phyloP scores from a whole-genome alignment of 2,888 invertebrate species.

The Tortricodes alternella region DNA sequence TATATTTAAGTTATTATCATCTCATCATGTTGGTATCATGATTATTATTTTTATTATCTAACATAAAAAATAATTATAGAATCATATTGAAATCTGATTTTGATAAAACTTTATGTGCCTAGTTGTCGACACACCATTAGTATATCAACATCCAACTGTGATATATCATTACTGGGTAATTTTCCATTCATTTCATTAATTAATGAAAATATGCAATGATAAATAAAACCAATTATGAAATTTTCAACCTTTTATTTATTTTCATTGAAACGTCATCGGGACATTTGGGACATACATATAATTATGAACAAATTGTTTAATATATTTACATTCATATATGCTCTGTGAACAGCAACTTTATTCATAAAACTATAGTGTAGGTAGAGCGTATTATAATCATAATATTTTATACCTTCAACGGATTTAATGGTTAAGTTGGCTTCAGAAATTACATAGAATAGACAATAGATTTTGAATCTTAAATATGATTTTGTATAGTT shows the following conservation, averaged over 20 bases:
- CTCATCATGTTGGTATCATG: neutral
- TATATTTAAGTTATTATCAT: constrained; percentile 4
- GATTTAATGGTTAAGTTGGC: too few species aligned
- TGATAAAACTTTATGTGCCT: constrained; percentile 16
- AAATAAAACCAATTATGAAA: constrained; percentile 38
- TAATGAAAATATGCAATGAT: constrained; percentile 19
- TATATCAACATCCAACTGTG: constrained; percentile 73
- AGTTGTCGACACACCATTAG: constrained; percentile 29
- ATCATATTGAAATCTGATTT: constrained; percentile 1
- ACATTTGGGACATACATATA: constrained; percentile 51
- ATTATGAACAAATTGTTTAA: constrained; percentile 42
- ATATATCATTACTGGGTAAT: constrained; percentile 50
- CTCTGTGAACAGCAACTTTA: neutral
- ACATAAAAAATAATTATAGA: constrained; percentile 11
- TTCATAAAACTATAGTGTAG: neutral
- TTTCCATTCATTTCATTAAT: constrained; percentile 30
- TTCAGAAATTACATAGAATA: too few species aligned
- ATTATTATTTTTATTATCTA: neutral
- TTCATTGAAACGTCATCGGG: constrained; percentile 51
- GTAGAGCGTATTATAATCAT: constrained; percentile 12
- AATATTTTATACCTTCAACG: constrained; percentile 46
- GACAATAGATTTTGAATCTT: too few species aligned
- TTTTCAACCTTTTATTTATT: constrained; percentile 41
- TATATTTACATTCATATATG: constrained; percentile 41
- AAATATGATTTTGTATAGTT: too few species aligned